Percentiles rank a stretch among this genome's conserved stretches.
Conservation (phyloP, 1,140 invertebrate genomes). For the Paramacrobiotus metropolitanus region DNA sequence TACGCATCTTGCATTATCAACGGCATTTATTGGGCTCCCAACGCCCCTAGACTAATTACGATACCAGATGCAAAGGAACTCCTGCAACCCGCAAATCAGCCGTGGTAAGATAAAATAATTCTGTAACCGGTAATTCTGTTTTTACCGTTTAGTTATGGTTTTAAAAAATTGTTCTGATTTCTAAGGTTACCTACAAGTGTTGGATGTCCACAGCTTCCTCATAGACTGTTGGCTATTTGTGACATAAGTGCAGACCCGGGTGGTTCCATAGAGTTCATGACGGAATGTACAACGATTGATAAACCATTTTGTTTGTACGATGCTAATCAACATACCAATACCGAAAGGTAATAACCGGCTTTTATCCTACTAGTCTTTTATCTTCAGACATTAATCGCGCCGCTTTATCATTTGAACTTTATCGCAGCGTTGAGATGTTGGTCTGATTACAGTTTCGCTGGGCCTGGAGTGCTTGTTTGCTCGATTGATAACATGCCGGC, state of each 20-base stretch:
- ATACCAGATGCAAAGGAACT: slow-evolving; percentile 93
- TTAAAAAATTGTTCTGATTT: no score
- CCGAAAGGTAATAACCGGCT: slow-evolving; percentile 41
- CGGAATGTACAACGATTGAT: slow-evolving; percentile 96
- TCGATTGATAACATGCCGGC: slow-evolving; percentile 99
- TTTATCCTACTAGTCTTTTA: no score
- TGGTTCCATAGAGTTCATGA: slow-evolving; percentile 98
- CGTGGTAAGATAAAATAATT: no score
- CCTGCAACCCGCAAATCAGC: slow-evolving; percentile 56
- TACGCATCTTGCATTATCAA: slow-evolving; percentile 92
- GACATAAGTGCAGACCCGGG: slow-evolving; percentile 97
- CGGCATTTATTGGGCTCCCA: slow-evolving; percentile 94
- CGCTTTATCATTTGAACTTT: no score
- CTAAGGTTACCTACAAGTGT: slow-evolving; percentile 45
- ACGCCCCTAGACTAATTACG: slow-evolving; percentile 80
- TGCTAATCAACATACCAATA: slow-evolving; percentile 87
- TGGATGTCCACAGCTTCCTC: slow-evolving; percentile 63
- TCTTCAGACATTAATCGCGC: no score
- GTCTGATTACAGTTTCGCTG: slow-evolving; percentile 46
- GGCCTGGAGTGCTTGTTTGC: slow-evolving; percentile 85
- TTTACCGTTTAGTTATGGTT: no score
- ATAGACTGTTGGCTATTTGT: slow-evolving; percentile 55
- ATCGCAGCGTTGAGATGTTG: no score
- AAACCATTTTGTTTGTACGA: slow-evolving; percentile 96
- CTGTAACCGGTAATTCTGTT: no score